Base-by-base conservation (phyloP, 2,113 vertebrate species). In the Electrona antarctica region DNA sequence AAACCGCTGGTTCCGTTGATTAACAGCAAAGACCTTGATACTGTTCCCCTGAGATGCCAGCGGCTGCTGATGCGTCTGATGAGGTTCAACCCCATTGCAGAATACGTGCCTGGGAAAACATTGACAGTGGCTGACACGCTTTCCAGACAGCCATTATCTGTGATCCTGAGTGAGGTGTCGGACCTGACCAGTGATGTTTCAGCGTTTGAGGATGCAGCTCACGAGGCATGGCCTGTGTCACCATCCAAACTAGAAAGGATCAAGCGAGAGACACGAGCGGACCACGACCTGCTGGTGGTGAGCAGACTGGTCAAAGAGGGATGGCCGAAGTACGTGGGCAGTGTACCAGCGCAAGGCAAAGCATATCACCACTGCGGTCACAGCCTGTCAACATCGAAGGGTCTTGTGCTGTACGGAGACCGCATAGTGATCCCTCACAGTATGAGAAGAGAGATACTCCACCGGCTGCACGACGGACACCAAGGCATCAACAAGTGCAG, bases 21-120 rank as follows among this genome's bases (percentile, higher is more conserved):
- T 0, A 77, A 81, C 5, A 54, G 9, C 7, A 65, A 65, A 8
- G 46, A 77, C 58, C 15, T 72, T 5, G 72, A 71, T 13, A 15
- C 12, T 13, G 72, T 76, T 2, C 78, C 60, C 1, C 13, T 80
- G 45, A 29, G 69, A 29, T 81, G 63, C 21, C 70, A 81, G 33
- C 12, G 49, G 10, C 56, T 81, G 13, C 65, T 73, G 6, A 47
- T 73, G 64, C 29, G 9, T 2, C 46, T 73, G 64, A 78, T 78
- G 65, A n/a, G 48, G 0, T 73, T 73, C 29, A 77, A 73, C 48
- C 59, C 64, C 15, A 14, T 8, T 13, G 58, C 67, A 0, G 28
- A 46, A 45, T 65, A 75, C 50, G 50, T 66, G 50, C 71, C 62
- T 2, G 62, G 57, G 13, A 62, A 67, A 52, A 6, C 46, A 4